Percentiles rank a stretch among this genome's conserved stretches.
These are phyloP conservation scores for Eptesicus fuscus DNA, from an alignment of 2,113 vertebrate genomes.

Conservation along the genomic window DNA sequence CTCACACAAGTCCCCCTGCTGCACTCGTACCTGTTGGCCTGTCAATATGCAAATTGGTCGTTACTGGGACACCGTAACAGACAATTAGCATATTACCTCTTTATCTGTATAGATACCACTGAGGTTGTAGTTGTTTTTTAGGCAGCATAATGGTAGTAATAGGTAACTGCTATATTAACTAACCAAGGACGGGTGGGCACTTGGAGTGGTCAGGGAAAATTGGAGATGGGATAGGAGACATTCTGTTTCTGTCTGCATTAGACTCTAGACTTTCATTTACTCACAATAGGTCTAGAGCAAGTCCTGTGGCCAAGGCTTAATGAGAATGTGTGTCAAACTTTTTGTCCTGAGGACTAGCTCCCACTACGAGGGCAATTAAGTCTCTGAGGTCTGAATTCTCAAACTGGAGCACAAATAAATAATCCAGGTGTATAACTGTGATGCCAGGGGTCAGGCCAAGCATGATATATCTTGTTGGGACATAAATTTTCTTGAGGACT, in stretches of 20 bases:
- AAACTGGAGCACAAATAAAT: background rate
- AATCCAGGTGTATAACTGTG: background rate
- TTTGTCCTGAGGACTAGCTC: background rate
- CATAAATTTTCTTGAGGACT: background rate
- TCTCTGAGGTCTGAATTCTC: background rate
- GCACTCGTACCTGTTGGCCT: too few species aligned
- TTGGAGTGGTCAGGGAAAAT: too few species aligned
- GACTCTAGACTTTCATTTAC: background rate
- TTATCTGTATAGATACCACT: background rate
- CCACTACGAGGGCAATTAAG: background rate
- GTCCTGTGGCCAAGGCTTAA: background rate
- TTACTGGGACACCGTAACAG: too few species aligned
- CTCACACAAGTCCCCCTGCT: too few species aligned
- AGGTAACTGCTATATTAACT: background rate
- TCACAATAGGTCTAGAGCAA: background rate
- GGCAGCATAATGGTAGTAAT: background rate
- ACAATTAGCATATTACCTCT: too few species aligned
- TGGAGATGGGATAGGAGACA: background rate
- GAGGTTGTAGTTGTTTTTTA: background rate
- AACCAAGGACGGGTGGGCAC: background rate
- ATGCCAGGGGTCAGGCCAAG: background rate
- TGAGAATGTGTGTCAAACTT: background rate
- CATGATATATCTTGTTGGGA: background rate
- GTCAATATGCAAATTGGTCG: too few species aligned
- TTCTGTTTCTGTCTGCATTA: background rate